Conservation (phyloP, 2,113 vertebrate genomes). For the Chloropsis hardwickii region DNA sequence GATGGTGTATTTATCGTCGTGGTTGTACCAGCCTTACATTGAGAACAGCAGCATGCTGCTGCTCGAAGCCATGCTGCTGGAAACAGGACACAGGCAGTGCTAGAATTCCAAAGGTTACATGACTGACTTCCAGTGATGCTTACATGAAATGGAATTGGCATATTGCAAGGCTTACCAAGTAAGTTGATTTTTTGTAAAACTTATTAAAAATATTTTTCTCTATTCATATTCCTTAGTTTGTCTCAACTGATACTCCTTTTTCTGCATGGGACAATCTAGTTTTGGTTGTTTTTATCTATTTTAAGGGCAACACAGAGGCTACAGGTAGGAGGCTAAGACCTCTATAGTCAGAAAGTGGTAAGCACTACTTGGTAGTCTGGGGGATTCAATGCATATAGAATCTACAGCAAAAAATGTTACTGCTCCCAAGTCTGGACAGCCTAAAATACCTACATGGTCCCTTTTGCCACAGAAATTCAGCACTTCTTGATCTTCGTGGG, state of each 20-base stretch:
- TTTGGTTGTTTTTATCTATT: not conserved
- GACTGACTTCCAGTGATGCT: not conserved
- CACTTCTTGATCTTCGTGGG: not conserved
- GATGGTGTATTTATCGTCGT: slow-evolving; percentile 87
- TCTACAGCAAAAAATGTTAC: not conserved
- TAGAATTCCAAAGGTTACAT: slow-evolving; percentile 32
- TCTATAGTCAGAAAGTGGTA: not conserved
- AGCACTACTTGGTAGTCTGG: not conserved
- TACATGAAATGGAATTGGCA: not conserved
- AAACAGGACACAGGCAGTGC: slow-evolving; percentile 85
- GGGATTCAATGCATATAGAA: not conserved
- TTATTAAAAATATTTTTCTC: slow-evolving; percentile 27
- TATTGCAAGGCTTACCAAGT: not conserved
- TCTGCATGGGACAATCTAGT: not conserved
- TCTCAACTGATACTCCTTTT: not conserved
- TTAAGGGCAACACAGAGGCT: not conserved
- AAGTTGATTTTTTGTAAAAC: not conserved
- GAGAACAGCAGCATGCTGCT: slow-evolving; percentile 72
- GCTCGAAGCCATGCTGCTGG: slow-evolving; percentile 88
- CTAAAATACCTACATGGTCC: not conserved
- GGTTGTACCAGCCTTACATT: slow-evolving; percentile 91
- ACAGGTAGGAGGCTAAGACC: not conserved
- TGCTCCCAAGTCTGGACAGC: not conserved
- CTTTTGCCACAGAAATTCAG: not conserved
- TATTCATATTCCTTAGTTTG: not conserved